Evolutionary conservation across 2,113 vertebrate species (phyloP).

Genomic region (Microtus montanus): DNA sequence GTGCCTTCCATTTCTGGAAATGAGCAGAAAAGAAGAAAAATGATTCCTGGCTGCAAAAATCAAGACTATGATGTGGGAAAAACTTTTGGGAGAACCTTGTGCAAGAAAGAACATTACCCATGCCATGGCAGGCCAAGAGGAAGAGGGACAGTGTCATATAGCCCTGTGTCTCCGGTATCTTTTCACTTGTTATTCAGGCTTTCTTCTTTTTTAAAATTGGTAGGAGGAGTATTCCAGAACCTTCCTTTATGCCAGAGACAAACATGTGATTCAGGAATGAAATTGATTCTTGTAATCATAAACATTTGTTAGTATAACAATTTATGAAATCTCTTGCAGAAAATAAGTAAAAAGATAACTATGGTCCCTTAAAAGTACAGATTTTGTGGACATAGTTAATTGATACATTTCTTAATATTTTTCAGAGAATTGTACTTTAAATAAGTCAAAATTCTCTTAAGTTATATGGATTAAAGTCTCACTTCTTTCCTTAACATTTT

Average conservation of each 20-base stretch:
- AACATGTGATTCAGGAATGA: background rate
- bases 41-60: background rate
- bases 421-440: slow-evolving; percentile 4
- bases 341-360: background rate
- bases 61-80: background rate
- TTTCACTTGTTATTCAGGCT: background rate
- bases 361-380: background rate
- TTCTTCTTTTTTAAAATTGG: background rate
- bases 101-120: background rate
- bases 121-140: background rate
- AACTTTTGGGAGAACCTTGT: background rate
- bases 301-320: background rate
- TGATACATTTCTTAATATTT: background rate
- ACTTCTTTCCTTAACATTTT: background rate
- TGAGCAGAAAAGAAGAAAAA: background rate
- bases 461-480: background rate
- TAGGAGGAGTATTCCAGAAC: background rate
- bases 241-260: background rate
- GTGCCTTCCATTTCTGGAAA: background rate
- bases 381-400: background rate
- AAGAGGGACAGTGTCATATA: rapidly evolving
- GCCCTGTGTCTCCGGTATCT: background rate
- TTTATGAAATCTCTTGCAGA: background rate
- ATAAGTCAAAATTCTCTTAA: slow-evolving; percentile 5
- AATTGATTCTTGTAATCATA: background rate